These are phyloP conservation scores for Xyrichtys novacula DNA, from an alignment of 2,797 vertebrate genomes.

Conservation along the genomic window DNA sequence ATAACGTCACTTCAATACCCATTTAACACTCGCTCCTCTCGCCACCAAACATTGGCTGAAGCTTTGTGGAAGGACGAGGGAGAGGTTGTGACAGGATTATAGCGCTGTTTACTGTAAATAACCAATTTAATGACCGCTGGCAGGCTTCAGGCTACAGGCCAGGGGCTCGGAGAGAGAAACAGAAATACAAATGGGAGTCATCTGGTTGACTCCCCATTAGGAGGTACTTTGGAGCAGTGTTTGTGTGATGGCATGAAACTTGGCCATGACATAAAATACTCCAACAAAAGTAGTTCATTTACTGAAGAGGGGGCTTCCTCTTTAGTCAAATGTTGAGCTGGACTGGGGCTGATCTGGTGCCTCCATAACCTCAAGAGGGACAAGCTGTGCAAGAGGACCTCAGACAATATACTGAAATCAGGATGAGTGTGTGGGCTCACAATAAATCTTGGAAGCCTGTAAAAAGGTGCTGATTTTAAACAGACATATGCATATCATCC, in stretches of 20 bases:
- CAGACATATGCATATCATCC: not conserved
- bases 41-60: slow-evolving; percentile 67
- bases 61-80: slow-evolving; percentile 60
- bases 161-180: slow-evolving; percentile 63
- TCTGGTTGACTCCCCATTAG: slow-evolving; percentile 74
- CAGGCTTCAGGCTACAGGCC: slow-evolving; percentile 67
- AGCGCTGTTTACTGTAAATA: slow-evolving; percentile 80
- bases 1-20: slow-evolving; percentile 72
- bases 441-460: not conserved
- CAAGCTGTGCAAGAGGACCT: slow-evolving; percentile 37
- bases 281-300: slow-evolving; percentile 56
- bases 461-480: slow-evolving; percentile 4
- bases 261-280: slow-evolving; percentile 47
- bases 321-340: slow-evolving; percentile 47
- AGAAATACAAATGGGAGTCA: slow-evolving; percentile 77
- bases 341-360: slow-evolving; percentile 39
- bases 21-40: slow-evolving; percentile 68
- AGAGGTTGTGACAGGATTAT: slow-evolving; percentile 74
- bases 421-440: not conserved
- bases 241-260: slow-evolving; percentile 49
- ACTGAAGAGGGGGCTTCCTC: slow-evolving; percentile 52
- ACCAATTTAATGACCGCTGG: slow-evolving; percentile 78
- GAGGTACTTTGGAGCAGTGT: slow-evolving; percentile 56
- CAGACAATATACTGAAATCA: slow-evolving; percentile 15
- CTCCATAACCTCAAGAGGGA: slow-evolving; percentile 44